A percentile compares a stretch with the other conserved stretches of the same genome.
These are phyloP conservation scores for Sigmodon hispidus DNA, from an alignment of 2,113 vertebrate genomes.

Conservation along the genomic window DNA sequence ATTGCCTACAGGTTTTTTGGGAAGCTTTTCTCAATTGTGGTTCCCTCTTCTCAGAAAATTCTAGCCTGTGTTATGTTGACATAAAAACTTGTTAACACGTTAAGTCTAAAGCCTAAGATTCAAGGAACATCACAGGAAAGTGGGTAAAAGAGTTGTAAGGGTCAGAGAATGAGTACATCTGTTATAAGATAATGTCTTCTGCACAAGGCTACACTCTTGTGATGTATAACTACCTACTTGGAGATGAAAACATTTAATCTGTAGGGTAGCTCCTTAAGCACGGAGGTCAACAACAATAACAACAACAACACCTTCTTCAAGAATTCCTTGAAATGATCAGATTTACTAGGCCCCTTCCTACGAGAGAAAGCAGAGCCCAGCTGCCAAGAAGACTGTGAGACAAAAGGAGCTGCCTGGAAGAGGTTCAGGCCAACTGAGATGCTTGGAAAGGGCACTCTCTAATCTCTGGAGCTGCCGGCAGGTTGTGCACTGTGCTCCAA, in stretches of 20 bases:
- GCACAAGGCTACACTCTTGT: background rate
- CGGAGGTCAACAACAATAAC: background rate
- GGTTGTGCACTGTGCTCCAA: background rate
- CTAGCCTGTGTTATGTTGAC: background rate
- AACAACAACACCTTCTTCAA: too few species aligned
- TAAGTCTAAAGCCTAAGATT: background rate
- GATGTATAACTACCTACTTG: background rate
- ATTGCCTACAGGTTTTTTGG: background rate
- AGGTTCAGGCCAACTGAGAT: background rate
- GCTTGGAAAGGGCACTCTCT: background rate
- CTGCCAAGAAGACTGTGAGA: background rate
- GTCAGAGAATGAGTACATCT: background rate
- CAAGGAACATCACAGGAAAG: background rate
- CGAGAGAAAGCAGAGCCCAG: background rate
- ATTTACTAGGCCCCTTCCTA: background rate
- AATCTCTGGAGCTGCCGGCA: background rate
- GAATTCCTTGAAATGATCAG: background rate
- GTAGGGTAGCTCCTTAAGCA: background rate
- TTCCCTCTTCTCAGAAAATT: background rate
- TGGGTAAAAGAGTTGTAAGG: background rate
- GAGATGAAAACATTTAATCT: background rate
- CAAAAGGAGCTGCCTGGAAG: background rate
- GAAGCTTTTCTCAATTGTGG: background rate
- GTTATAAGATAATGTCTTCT: background rate
- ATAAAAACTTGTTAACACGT: background rate